Base-by-base conservation (phyloP, 2,888 invertebrate genomes). In the Brachypalpus laphriformis region DNA sequence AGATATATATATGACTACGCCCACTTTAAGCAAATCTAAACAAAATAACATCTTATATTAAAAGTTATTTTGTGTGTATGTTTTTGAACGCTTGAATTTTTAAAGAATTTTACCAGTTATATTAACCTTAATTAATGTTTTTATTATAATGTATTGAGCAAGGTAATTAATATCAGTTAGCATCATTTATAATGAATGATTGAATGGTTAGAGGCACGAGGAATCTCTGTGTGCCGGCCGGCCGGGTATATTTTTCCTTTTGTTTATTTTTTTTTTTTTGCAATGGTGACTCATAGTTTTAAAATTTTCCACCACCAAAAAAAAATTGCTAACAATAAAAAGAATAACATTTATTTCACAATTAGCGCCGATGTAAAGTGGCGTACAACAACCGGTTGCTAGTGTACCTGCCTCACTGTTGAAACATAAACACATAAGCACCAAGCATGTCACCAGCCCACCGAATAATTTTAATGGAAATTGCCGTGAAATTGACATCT, bases 81-180 rank as follows among this genome's bases (percentile, higher is more conserved):
- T n/a, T n/a, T n/a, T n/a, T n/a, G n/a, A 25, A 25, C 3, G 25
- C 25, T 25, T 25, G 25, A 0, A 6, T 14, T 40, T 3, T n/a
- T 14, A 6, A 5, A 40, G n/a, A 40, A 40, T 40, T 14, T 40
- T 40, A n/a, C 11, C 14, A 14, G 14, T 6, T 14, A 34, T 18
- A 57, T 20, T 34, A 37, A 16, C n/a, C 20, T n/a, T 57, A 59
- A 37, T 40, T 22, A 59, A 59, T 20, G n/a, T 20, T 57, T 56
- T 37, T 20, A 57, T n/a, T 40, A 14, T 25, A 25, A 2, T 0
- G 34, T 8, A 34, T 22, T 22, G 14, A 14, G 8, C 14, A 14
- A 22, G 22, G 2, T 40, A 40, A 40, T 57, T 59, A 8, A 1
- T 7, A 25, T 5, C 9, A 9, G 1, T 59, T 25, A 59, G 22